A percentile compares a stretch with the other conserved stretches of the same genome.
These are phyloP conservation scores for Heliconius eleuchia DNA, from an alignment of 1,140 invertebrate genomes.

Conservation along the genomic window DNA sequence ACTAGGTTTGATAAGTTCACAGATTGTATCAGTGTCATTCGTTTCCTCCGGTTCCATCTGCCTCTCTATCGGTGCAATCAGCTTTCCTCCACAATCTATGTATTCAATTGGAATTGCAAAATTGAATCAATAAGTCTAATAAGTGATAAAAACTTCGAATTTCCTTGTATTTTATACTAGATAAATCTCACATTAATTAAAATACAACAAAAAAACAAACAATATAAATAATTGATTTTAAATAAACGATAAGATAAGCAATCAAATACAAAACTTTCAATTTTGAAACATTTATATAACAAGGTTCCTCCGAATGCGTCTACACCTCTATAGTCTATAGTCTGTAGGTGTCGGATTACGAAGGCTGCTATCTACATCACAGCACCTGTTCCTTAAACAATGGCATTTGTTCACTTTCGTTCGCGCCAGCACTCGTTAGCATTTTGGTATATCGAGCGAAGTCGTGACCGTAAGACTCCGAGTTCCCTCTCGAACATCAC, in stretches of 20 bases:
- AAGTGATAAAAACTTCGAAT: not conserved
- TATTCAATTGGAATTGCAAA: not conserved
- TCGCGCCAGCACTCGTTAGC: conserved; percentile 55
- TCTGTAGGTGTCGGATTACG: conserved; percentile 40
- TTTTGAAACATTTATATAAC: conserved; percentile 31
- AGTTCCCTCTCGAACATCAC: conserved; percentile 47
- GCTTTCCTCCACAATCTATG: not conserved
- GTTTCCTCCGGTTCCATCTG: conserved; percentile 2
- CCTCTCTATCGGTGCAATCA: not conserved
- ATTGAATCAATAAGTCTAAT: not conserved
- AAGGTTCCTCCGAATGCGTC: conserved; percentile 16
- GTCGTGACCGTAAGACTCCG: conserved; percentile 59
- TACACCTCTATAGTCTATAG: conserved; percentile 23
- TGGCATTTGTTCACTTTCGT: conserved; percentile 60
- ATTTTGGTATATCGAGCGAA: conserved; percentile 62
- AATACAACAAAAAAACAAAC: not conserved
- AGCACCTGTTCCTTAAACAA: conserved; percentile 58
- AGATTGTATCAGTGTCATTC: not conserved
- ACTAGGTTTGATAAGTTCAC: not conserved
- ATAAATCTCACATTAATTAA: not conserved
- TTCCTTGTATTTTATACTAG: not conserved
- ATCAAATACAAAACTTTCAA: not conserved
- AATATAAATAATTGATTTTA: not conserved
- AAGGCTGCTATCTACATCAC: conserved; percentile 41
- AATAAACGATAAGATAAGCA: not conserved